Base-by-base conservation (phyloP, 2,888 invertebrate genomes). In the Caenorhabditis sp. region DNA sequence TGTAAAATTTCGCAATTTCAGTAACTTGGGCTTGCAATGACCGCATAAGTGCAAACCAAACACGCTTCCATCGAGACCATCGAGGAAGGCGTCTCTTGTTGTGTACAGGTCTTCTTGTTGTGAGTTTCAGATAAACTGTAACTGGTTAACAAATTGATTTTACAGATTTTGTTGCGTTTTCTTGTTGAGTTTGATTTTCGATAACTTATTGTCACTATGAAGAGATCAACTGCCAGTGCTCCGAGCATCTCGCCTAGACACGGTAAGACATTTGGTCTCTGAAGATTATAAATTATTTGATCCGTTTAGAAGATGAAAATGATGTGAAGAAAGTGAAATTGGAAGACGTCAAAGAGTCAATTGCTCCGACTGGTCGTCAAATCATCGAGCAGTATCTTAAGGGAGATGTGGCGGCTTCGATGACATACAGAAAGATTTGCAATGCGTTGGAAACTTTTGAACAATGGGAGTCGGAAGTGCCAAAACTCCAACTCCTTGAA, bases 391-490 rank as follows among this genome's bases (percentile, higher is more conserved):
- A 73, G 32, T 78, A 58, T 70, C 63, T 83, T 46, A 68, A 85
- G 74, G 80, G 78, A 35, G 77, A 83, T 17, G 73, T 70, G 8
- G 71, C 68, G 4, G 66, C 78, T 1, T 52, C 61, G 1, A 55
- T 80, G 2, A 71, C 81, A 17, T 85, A 84, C 48, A 61, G 71
- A 17, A 84, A 85, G 52, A 71, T 85, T 37, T 82, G 83, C 55
- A 74, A 78, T 53, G 82, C 83, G n/a, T 26, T 85, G 20, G 72
- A 76, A 4, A 72, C 71, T 20, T 59, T 85, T 35, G 75, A 79
- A 4, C 56, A 52, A 4, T 83, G 83, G 85, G 62, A 75, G 17
- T 39, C 63, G 22, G 83, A 80, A 26, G 58, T 56, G 7, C 75
- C 80, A 1, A 79, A 79, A 43, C 35, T 72, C 3, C 80, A 82